Evolutionary conservation across 2,797 vertebrate genomes (phyloP).

Genomic region (Amniataba percoides): DNA sequence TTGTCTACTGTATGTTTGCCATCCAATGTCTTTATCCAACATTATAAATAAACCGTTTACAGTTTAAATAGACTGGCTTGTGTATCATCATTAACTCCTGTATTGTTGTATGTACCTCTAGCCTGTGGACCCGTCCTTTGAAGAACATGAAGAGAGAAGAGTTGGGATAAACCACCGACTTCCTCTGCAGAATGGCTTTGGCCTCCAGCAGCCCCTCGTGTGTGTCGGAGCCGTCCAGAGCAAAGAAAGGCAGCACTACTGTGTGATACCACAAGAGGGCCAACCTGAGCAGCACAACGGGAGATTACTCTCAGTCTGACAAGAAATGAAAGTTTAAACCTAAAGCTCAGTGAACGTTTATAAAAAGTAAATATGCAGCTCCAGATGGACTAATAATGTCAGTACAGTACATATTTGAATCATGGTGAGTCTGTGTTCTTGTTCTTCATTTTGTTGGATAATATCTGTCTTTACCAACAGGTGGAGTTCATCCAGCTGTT

Average conservation of each 20-base stretch:
- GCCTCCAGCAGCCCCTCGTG: constrained; percentile 93
- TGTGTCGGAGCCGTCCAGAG: constrained; percentile 95
- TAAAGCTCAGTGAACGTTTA: neutral
- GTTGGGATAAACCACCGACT: constrained; percentile 97
- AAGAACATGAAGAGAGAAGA: constrained; percentile 99
- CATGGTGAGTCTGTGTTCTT: neutral
- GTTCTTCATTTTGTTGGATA: too few species aligned
- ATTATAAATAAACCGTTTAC: neutral
- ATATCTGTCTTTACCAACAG: too few species aligned
- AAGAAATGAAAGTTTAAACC: neutral
- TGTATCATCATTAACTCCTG: neutral
- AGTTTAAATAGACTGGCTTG: neutral
- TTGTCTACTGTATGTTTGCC: neutral
- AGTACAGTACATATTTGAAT: neutral
- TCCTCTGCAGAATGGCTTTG: constrained; percentile 96
- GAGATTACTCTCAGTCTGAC: neutral
- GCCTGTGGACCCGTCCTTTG: constrained; percentile 96
- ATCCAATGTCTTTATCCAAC: neutral
- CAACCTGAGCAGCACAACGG: constrained; percentile 84
- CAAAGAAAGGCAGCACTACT: constrained; percentile 98
- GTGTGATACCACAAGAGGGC: constrained; percentile 99
- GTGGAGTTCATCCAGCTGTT: neutral
- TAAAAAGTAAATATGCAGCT: neutral
- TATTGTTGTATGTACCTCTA: constrained; percentile 88
- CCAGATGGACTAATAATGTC: neutral